A percentile compares a stretch with the other conserved stretches of the same genome.
Conservation (phyloP, 1,140 invertebrate genomes). For the Zaprionus ornatus region DNA sequence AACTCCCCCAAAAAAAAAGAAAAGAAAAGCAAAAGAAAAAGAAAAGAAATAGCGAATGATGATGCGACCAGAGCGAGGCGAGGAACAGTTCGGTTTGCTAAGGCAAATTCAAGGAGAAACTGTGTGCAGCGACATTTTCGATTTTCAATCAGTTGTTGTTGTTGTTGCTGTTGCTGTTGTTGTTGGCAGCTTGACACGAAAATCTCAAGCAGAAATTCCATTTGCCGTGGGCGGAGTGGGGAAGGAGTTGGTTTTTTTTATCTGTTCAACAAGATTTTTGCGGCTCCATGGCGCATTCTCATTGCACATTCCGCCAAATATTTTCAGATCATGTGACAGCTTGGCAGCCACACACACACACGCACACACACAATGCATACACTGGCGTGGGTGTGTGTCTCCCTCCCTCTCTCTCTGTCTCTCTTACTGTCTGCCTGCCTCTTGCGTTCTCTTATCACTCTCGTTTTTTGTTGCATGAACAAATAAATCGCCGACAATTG, state of each 20-base stretch:
- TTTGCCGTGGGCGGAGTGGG: neutral
- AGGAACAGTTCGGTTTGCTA: neutral
- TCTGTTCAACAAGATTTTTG: neutral
- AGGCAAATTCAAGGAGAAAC: conserved; percentile 15
- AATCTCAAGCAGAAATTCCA: conserved; percentile 23
- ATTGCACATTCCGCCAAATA: conserved; percentile 51
- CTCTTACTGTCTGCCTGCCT: neutral
- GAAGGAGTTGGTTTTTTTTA: conserved; percentile 6
- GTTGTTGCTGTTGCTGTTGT: conserved; percentile 10
- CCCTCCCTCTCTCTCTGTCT: neutral
- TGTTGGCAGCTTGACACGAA: conserved; percentile 28
- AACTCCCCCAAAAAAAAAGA: conserved; percentile 34
- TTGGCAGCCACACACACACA: conserved; percentile 23
- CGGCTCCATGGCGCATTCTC: conserved; percentile 26
- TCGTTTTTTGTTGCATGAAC: conserved; percentile 12
- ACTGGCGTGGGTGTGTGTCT: conserved; percentile 25
- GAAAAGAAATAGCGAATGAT: conserved; percentile 34
- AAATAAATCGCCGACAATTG: conserved; percentile 39
- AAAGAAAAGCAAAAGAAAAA: conserved; percentile 5
- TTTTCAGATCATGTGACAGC: conserved; percentile 48
- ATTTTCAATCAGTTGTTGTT: conserved; percentile 45
- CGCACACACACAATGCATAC: neutral
- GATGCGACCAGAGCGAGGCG: conserved; percentile 14
- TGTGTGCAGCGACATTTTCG: conserved; percentile 30
- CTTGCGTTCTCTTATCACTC: conserved; percentile 11